Evolutionary conservation across 2,113 vertebrate species (phyloP).

Genomic region (Pedetes capensis): DNA sequence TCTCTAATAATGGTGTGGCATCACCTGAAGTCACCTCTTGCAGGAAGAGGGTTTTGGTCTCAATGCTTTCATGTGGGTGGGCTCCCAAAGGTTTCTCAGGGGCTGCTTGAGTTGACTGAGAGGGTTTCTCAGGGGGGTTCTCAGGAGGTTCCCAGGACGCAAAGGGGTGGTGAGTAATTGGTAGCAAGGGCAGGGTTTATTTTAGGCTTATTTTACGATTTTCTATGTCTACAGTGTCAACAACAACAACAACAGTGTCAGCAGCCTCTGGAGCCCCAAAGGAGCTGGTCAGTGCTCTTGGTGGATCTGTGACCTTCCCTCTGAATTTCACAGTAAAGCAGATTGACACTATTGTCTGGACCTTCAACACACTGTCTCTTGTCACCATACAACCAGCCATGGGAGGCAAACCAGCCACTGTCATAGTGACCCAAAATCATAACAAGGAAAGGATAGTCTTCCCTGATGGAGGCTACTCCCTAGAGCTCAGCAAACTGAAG

Average conservation of each 20-base stretch:
- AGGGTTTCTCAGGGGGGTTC: background rate
- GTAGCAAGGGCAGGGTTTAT: background rate
- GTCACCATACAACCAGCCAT: background rate
- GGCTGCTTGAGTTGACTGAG: background rate
- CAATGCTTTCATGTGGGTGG: background rate
- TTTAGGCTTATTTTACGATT: background rate
- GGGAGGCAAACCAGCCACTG: accelerated
- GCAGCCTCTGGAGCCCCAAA: background rate
- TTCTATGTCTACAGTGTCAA: slow-evolving; percentile 46
- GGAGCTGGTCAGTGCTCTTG: slow-evolving; percentile 27
- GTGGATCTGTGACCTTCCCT: slow-evolving; percentile 65
- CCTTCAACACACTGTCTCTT: slow-evolving; percentile 14
- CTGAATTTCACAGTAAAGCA: background rate
- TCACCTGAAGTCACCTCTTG: background rate
- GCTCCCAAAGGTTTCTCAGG: background rate
- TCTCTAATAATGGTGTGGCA: background rate
- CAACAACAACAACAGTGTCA: slow-evolving; percentile 22
- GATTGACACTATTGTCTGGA: slow-evolving; percentile 49
- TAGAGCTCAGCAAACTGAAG: slow-evolving; percentile 42
- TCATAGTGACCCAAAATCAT: slow-evolving; percentile 1
- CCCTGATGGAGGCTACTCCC: background rate
- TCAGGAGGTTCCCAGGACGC: background rate
- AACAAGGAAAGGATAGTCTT: slow-evolving; percentile 26
- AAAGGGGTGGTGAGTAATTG: background rate
- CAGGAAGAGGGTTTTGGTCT: background rate